Conservation (phyloP, 2,888 invertebrate genomes). For the Hypercompe scribonia region DNA sequence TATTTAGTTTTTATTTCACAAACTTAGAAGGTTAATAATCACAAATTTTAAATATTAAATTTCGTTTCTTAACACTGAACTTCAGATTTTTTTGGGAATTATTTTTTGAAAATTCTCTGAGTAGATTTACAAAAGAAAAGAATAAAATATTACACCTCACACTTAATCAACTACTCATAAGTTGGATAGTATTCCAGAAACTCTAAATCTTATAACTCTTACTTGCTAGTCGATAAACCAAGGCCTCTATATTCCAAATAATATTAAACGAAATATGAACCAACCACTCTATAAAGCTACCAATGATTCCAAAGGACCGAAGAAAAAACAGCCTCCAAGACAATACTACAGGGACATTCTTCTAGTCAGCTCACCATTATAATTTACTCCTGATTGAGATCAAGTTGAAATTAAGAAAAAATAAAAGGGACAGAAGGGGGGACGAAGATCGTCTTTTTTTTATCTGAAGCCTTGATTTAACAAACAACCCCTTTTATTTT, state of each 20-base stretch:
- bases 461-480: constrained; percentile 82
- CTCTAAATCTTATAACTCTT: background rate
- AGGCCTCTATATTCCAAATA: background rate
- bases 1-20: too few relatives aligned
- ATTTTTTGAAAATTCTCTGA: too few relatives aligned
- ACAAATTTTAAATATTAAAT: too few relatives aligned
- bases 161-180: too few relatives aligned
- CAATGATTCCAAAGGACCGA: constrained; percentile 69
- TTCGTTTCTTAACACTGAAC: too few relatives aligned
- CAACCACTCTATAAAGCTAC: constrained; percentile 68
- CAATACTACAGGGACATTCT: constrained; percentile 81
- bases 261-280: background rate
- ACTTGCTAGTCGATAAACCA: background rate
- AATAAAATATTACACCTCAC: too few relatives aligned
- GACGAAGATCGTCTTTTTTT: constrained; percentile 74
- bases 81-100: too few relatives aligned
- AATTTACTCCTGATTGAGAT: constrained; percentile 86
- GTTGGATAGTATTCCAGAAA: background rate
- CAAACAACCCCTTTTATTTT: constrained; percentile 71
- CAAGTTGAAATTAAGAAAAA: constrained; percentile 86
- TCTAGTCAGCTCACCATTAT: constrained; percentile 84
- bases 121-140: too few relatives aligned
- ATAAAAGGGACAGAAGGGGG: constrained; percentile 78
- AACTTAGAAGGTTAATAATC: too few relatives aligned
- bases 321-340: constrained; percentile 71